A percentile compares a stretch with the other conserved stretches of the same genome.
These are phyloP conservation scores for Hydrolagus colliei DNA, from an alignment of 2,797 vertebrate genomes.

Conservation along the genomic window DNA sequence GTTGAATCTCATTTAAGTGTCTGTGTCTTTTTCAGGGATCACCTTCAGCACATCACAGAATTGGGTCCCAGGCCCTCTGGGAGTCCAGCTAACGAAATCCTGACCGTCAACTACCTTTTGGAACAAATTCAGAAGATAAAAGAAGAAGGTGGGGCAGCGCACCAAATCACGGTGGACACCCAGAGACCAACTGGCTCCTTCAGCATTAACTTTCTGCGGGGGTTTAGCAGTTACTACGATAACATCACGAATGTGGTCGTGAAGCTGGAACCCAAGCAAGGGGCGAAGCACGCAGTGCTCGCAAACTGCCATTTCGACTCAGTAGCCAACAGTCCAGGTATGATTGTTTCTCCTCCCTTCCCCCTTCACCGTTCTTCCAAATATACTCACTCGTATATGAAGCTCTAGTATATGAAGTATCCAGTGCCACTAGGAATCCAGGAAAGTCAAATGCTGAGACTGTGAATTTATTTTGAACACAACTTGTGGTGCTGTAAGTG, in stretches of 20 bases:
- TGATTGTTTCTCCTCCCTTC: not conserved
- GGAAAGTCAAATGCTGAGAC: too few species aligned
- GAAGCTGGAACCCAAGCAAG: constrained; percentile 73
- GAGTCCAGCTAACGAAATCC: constrained; percentile 83
- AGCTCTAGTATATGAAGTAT: too few species aligned
- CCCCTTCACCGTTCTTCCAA: not conserved
- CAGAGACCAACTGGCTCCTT: constrained; percentile 88
- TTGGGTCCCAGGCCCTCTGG: constrained; percentile 84
- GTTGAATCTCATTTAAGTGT: not conserved
- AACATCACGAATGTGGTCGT: constrained; percentile 85
- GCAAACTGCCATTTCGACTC: constrained; percentile 97
- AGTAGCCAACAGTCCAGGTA: constrained; percentile 87
- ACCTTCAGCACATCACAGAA: constrained; percentile 82
- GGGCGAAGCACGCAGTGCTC: constrained; percentile 77
- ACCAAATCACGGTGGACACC: constrained; percentile 71
- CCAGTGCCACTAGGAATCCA: too few species aligned
- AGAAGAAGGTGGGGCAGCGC: constrained; percentile 54
- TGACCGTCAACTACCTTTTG: constrained; percentile 80
- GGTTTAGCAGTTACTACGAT: constrained; percentile 93
- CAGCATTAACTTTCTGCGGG: constrained; percentile 89
- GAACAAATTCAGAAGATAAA: constrained; percentile 72
- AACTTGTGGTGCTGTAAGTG: too few species aligned
- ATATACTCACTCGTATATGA: not conserved
- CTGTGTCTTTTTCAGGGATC: constrained; percentile 58
- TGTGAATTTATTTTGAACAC: too few species aligned